A percentile compares a stretch with the other conserved stretches of the same genome.
phyloP scores from a whole-genome alignment of 2,797 vertebrate genomes.

The Arctocebus calabarensis region DNA sequence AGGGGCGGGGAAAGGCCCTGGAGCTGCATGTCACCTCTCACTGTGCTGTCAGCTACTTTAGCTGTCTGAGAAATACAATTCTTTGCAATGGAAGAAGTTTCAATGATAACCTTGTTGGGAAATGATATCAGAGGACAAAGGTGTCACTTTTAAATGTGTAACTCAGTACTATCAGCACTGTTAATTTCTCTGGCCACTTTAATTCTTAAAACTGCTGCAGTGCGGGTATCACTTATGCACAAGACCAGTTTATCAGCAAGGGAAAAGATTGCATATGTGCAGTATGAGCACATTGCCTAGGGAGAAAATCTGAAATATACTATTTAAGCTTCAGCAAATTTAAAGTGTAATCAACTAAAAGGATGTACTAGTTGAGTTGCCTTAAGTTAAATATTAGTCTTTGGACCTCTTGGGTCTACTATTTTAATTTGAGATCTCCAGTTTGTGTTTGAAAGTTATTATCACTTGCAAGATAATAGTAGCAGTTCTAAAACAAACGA shows the following conservation, averaged over 20 bases:
- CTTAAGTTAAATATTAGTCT: background rate
- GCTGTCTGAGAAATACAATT: conserved; percentile 86
- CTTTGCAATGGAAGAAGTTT: conserved; percentile 86
- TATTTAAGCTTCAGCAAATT: background rate
- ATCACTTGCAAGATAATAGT: background rate
- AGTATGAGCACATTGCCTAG: background rate
- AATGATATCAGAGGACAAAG: conserved; percentile 85
- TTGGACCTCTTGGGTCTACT: background rate
- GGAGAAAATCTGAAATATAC: background rate
- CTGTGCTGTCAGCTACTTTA: conserved; percentile 87
- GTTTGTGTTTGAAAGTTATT: background rate
- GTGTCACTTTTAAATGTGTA: conserved; percentile 85
- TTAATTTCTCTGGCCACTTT: conserved; percentile 82
- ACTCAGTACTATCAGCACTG: conserved; percentile 86
- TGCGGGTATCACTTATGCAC: conserved; percentile 63
- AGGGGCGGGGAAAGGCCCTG: conserved; percentile 12
- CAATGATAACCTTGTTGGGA: conserved; percentile 87
- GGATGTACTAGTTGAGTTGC: background rate
- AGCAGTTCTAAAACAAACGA: background rate
- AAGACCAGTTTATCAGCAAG: conserved; percentile 78
- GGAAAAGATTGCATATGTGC: conserved; percentile 37
- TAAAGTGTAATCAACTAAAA: background rate
- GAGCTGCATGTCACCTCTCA: conserved; percentile 86
- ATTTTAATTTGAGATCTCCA: background rate
- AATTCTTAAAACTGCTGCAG: conserved; percentile 79